These are phyloP conservation scores for Erpornis zantholeuca DNA, from an alignment of 2,113 vertebrate species.

Conservation along the genomic window DNA sequence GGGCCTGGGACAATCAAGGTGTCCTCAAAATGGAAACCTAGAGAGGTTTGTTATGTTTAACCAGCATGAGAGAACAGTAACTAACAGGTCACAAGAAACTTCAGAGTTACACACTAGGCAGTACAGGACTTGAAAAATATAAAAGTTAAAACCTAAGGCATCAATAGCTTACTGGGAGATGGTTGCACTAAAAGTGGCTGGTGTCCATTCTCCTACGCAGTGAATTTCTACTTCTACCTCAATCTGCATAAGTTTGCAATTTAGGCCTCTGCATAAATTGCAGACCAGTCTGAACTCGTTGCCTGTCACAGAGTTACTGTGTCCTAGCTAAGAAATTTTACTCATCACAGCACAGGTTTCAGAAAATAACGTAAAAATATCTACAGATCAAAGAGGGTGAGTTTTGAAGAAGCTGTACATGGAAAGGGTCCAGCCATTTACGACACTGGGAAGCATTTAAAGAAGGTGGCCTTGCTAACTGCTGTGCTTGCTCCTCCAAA, in stretches of 20 bases:
- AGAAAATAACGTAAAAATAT: neutral
- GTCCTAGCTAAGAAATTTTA: neutral
- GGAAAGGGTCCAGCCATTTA: neutral
- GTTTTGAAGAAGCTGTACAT: neutral
- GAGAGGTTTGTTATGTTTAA: no score
- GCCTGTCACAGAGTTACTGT: neutral
- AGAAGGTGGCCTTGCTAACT: neutral
- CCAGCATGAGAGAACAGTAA: no score
- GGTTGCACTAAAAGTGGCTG: neutral
- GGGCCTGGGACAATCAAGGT: no score
- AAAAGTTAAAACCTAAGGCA: no score
- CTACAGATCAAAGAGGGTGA: neutral
- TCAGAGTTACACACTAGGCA: no score
- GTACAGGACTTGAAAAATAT: no score
- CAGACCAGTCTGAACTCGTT: neutral
- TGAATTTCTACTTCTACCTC: neutral
- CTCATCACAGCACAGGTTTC: neutral
- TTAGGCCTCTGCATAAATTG: rapidly evolving
- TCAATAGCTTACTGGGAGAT: neutral
- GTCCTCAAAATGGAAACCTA: no score
- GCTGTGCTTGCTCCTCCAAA: neutral
- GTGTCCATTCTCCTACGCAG: neutral
- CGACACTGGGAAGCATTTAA: neutral
- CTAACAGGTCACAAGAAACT: no score
- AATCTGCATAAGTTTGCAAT: no score